These are phyloP conservation scores for Orthonevra nobilis DNA, from an alignment of 2,888 invertebrate genomes.

Conservation along the genomic window DNA sequence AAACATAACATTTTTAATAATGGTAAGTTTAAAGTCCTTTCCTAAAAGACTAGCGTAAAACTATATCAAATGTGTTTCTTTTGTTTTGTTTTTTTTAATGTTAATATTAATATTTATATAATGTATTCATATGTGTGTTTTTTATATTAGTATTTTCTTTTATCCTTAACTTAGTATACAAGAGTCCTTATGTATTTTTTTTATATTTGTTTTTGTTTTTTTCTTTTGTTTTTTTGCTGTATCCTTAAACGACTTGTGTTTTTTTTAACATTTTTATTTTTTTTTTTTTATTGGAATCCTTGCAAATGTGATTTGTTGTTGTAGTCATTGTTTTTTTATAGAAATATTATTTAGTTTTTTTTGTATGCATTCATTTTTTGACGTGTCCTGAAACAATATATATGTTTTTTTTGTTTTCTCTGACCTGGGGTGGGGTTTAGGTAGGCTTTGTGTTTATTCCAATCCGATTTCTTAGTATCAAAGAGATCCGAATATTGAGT, in stretches of 20 bases:
- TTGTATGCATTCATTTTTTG: constrained; percentile 9
- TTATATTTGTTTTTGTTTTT: too few species aligned
- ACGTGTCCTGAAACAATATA: constrained; percentile 34
- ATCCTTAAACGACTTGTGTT: constrained; percentile 54
- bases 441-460: constrained; percentile 58
- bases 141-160: constrained; percentile 42
- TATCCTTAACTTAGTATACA: constrained; percentile 69
- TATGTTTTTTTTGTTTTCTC: constrained; percentile 15
- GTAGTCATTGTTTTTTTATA: constrained; percentile 39
- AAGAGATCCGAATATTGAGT: constrained; percentile 81
- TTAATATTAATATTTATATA: constrained; percentile 67
- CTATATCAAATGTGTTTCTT: constrained; percentile 64
- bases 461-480: constrained; percentile 78
- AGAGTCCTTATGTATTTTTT: constrained; percentile 65
- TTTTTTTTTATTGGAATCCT: constrained; percentile 64
- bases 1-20: constrained; percentile 70
- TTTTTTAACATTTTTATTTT: constrained; percentile 35
- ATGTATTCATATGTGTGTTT: constrained; percentile 64
- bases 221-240: constrained; percentile 49
- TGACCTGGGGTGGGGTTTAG: constrained; percentile 58
- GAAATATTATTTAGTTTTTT: constrained; percentile 46
- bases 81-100: constrained; percentile 39
- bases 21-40: constrained; percentile 79
- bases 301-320: constrained; percentile 68
- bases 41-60: constrained; percentile 77